Conservation (phyloP, 2,113 vertebrate species). For the Indri indri region DNA sequence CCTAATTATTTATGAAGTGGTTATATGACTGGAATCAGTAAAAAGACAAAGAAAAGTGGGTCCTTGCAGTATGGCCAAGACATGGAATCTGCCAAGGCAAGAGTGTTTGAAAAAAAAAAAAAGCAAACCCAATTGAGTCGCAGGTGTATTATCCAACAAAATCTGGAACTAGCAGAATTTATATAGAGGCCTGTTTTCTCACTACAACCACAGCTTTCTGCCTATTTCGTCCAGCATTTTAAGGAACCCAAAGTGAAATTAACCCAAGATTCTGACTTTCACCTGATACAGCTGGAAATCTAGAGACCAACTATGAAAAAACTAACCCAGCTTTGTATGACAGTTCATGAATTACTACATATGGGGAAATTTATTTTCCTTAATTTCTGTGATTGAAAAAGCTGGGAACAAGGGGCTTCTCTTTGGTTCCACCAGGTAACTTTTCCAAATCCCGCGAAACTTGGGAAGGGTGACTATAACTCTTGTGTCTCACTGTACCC, state of each 20-base stretch:
- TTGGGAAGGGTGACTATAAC: background rate
- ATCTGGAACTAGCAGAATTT: background rate
- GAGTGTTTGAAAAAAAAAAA: background rate
- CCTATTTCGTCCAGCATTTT: background rate
- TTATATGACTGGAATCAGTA: background rate
- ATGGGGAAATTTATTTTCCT: background rate
- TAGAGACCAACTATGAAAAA: background rate
- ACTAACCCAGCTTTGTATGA: background rate
- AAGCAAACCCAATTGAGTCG: background rate
- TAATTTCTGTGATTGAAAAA: background rate
- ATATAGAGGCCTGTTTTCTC: background rate
- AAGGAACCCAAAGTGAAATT: slow-evolving; percentile 4
- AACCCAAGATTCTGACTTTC: background rate
- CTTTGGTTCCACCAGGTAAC: background rate
- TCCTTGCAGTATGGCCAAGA: background rate
- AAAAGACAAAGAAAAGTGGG: slow-evolving; percentile 21
- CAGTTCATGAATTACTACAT: background rate
- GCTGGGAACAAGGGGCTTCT: background rate
- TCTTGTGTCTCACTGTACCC: background rate
- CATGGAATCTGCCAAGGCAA: background rate
- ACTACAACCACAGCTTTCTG: background rate
- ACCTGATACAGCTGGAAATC: background rate
- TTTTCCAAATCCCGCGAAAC: background rate
- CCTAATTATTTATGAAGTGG: background rate
- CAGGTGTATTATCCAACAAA: background rate